Conservation (phyloP, 2,888 invertebrate species). For the Pterostichus niger region DNA sequence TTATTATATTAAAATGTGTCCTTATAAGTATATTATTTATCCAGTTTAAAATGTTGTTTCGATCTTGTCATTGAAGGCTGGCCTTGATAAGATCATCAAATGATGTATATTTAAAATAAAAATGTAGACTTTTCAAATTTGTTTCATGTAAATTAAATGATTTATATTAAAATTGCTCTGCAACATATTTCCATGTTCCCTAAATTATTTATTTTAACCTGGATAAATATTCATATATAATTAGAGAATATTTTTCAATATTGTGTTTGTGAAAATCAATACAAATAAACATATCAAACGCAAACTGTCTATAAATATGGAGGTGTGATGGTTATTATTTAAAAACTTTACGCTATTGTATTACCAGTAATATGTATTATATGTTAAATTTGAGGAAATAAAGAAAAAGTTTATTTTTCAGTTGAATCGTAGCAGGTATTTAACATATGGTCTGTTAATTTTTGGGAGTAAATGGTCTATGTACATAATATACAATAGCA, state of each 20-base stretch:
- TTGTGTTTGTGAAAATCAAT: constrained; percentile 55
- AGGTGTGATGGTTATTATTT: constrained; percentile 57
- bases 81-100: constrained; percentile 56
- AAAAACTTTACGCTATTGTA: constrained; percentile 52
- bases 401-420: constrained; percentile 61
- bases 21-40: constrained; percentile 41
- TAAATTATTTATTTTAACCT: constrained; percentile 38
- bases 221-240: constrained; percentile 54
- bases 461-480: constrained; percentile 39
- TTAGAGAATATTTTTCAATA: constrained; percentile 37
- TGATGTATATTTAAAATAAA: constrained; percentile 15
- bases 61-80: constrained; percentile 62
- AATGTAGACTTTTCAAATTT: constrained; percentile 4
- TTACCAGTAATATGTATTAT: constrained; percentile 54
- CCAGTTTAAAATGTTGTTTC: constrained; percentile 55
- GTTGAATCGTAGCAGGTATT: constrained; percentile 57
- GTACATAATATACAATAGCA: constrained; percentile 59
- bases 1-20: constrained; percentile 45
- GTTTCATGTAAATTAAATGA: background rate
- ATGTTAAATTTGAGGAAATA: constrained; percentile 58
- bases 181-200: background rate
- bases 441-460: constrained; percentile 33
- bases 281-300: constrained; percentile 60
- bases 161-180: background rate
- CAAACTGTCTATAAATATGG: constrained; percentile 50